Percentiles rank a stretch among this genome's conserved stretches.
These are phyloP conservation scores for Centruroides vittatus DNA, from an alignment of 1,140 invertebrate species.

Conservation along the genomic window DNA sequence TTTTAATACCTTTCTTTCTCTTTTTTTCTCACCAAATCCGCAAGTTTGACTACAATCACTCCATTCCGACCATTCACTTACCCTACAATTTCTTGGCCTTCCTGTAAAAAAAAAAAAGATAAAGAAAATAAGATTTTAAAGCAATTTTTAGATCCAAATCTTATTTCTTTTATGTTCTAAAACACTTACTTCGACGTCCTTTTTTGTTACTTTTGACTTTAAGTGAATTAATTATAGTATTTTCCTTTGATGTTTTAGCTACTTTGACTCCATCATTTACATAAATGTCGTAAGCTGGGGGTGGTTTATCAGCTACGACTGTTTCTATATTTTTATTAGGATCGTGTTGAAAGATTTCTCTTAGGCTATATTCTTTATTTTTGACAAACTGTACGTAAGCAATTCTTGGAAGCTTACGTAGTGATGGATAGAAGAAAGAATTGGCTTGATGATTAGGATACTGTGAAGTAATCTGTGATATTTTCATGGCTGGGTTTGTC, in stretches of 20 bases:
- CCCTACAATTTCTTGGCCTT: slow-evolving; percentile 54
- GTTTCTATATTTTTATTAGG: slow-evolving; percentile 5
- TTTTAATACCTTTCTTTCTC: slow-evolving; percentile 54
- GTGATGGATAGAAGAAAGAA: slow-evolving; percentile 85
- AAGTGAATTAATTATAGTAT: slow-evolving; percentile 27
- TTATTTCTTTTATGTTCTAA: no score
- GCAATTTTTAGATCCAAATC: not conserved
- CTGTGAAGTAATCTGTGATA: slow-evolving; percentile 75
- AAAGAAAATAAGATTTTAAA: not conserved
- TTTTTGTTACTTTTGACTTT: slow-evolving; percentile 34
- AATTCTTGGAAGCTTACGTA: slow-evolving; percentile 71
- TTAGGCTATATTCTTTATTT: slow-evolving; percentile 20
- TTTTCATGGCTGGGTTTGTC: slow-evolving; percentile 73
- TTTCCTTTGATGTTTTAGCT: slow-evolving; percentile 48
- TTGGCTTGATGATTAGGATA: slow-evolving; percentile 83
- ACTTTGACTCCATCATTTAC: not conserved
- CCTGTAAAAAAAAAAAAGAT: slow-evolving; percentile 14
- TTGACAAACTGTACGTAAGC: slow-evolving; percentile 81
- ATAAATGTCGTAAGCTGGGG: slow-evolving; percentile 4
- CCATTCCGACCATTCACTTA: slow-evolving; percentile 77
- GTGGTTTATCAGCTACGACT: slow-evolving; percentile 1
- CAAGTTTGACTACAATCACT: slow-evolving; percentile 67
- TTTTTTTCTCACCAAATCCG: slow-evolving; percentile 68
- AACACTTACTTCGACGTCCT: slow-evolving; percentile 14
- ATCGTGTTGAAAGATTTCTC: not conserved